These are phyloP conservation scores for Hylyphantes graminicola DNA, from an alignment of 1,140 invertebrate species.

Conservation along the genomic window DNA sequence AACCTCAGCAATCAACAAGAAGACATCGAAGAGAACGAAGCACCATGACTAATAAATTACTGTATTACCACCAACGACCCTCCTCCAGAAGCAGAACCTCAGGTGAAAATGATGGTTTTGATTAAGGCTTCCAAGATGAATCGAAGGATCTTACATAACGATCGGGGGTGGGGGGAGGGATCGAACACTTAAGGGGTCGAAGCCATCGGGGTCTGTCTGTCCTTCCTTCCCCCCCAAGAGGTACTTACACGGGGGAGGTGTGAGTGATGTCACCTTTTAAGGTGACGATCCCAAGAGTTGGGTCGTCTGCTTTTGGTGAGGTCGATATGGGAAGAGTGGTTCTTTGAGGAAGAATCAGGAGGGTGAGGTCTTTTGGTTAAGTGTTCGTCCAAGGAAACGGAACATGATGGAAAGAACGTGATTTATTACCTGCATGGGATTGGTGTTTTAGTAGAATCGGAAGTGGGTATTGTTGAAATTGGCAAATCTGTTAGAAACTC, in stretches of 20 bases:
- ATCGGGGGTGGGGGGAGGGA: neutral
- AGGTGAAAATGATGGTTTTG: conserved; percentile 55
- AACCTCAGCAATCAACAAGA: no score
- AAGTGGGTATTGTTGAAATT: no score
- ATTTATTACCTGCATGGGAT: no score
- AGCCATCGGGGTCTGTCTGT: conserved; percentile 3
- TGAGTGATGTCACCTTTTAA: conserved; percentile 37
- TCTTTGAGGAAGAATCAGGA: neutral
- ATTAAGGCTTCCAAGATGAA: conserved; percentile 49
- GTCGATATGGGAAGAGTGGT: conserved; percentile 12
- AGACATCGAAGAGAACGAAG: neutral
- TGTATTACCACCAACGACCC: conserved; percentile 38
- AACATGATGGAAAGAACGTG: no score
- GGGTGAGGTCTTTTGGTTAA: neutral
- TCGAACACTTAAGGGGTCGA: conserved; percentile 11
- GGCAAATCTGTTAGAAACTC: no score
- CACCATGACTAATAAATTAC: conserved; percentile 56
- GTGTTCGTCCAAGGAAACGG: neutral
- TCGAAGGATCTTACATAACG: conserved; percentile 6
- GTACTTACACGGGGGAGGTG: neutral
- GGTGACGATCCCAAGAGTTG: conserved; percentile 16
- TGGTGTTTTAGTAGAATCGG: no score
- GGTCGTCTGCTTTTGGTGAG: neutral
- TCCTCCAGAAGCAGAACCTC: neutral
- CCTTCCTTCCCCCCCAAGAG: neutral